phyloP scores from a whole-genome alignment of 2,113 vertebrate genomes.

The Myiozetetes cayanensis region DNA sequence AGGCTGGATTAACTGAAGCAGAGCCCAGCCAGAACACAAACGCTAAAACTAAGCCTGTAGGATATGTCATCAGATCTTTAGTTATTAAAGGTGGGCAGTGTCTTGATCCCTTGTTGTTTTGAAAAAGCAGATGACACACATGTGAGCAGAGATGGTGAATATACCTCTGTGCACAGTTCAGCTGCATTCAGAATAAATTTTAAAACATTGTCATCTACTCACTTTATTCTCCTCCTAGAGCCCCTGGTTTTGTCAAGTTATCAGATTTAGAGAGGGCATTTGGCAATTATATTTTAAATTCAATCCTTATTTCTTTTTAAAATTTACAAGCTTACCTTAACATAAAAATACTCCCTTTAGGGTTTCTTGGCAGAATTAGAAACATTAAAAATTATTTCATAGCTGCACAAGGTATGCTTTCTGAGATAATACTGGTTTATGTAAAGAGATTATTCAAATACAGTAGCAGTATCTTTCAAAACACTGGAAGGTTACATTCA shows the following conservation, averaged over 20 bases:
- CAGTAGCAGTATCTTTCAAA: not conserved
- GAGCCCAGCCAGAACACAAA: not conserved
- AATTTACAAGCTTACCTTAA: conserved; percentile 18
- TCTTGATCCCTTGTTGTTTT: not conserved
- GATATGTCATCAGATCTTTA: not conserved
- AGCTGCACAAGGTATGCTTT: not conserved
- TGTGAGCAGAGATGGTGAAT: fast-evolving
- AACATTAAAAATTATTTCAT: not conserved
- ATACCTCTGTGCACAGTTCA: not conserved
- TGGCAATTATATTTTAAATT: conserved; percentile 1
- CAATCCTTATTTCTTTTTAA: not conserved
- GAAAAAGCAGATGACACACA: not conserved
- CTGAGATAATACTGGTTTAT: not conserved
- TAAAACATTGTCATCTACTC: not conserved
- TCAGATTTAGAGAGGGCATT: not conserved
- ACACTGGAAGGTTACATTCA: not conserved
- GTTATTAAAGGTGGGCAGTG: not conserved
- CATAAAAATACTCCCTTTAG: not conserved
- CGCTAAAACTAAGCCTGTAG: not conserved
- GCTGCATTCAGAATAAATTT: not conserved
- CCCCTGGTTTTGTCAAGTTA: not conserved
- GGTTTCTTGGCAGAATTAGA: not conserved
- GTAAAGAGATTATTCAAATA: not conserved
- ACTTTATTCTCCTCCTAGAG: not conserved
- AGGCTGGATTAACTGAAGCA: not conserved